A percentile compares a stretch with the other conserved stretches of the same genome.
Evolutionary conservation across 23 tunicate genomes (phyloP).

Genomic region (Halocynthia aurantium): DNA sequence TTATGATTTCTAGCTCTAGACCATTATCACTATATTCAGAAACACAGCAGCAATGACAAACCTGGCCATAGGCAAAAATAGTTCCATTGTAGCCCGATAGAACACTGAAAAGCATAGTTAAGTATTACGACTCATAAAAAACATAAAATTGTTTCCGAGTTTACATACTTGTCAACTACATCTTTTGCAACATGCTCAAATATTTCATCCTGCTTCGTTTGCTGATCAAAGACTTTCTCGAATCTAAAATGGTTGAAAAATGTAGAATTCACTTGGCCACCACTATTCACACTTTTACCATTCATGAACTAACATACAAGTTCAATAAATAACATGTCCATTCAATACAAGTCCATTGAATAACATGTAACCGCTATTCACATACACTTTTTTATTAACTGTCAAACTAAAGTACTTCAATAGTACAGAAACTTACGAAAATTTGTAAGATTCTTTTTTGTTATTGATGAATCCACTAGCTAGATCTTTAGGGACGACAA

Average conservation of each 20-base stretch:
- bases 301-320: no score
- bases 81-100: conserved; percentile 93
- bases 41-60: background rate
- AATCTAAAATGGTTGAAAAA: conserved; percentile 23
- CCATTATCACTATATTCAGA: no score
- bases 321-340: no score
- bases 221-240: conserved; percentile 86
- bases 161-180: conserved; percentile 74
- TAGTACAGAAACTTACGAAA: conserved; percentile 39
- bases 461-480: conserved; percentile 87
- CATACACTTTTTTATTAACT: background rate
- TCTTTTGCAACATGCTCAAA: conserved; percentile 91
- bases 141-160: background rate
- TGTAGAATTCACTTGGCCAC: no score
- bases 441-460: conserved; percentile 69
- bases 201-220: conserved; percentile 67
- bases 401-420: background rate
- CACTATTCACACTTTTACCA: no score
- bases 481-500: conserved; percentile 81
- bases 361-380: background rate
- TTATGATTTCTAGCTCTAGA: no score
- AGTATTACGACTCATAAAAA: background rate
- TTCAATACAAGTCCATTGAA: no score
- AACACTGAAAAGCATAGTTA: conserved; percentile 38
- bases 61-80: conserved; percentile 98